These are phyloP conservation scores for Hirudinaria manillensis DNA, from an alignment of 2,888 invertebrate genomes.

Conservation along the genomic window DNA sequence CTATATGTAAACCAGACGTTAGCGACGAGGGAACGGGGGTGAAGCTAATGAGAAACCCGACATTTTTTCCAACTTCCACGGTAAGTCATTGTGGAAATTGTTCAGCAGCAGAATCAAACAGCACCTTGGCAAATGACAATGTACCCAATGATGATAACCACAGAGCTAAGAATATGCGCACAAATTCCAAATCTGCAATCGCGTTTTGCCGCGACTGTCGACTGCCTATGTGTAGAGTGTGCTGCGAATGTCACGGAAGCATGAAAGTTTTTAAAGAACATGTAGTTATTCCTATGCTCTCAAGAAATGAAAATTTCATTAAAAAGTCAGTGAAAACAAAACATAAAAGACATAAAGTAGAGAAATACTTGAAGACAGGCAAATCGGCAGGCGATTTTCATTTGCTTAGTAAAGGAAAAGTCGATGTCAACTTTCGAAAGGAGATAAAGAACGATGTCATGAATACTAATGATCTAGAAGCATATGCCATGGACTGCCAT, in stretches of 20 bases:
- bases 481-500: not conserved
- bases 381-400: not conserved
- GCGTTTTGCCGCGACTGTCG: not conserved
- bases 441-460: not conserved
- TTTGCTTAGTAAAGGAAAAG: not conserved
- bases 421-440: not conserved
- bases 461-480: slow-evolving; percentile 4
- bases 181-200: not conserved
- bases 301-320: not conserved
- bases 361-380: not conserved
- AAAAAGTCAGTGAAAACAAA: slow-evolving; percentile 8
- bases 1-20: too few species aligned
- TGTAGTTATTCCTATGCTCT: not conserved
- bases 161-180: not conserved
- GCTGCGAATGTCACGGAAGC: slow-evolving; percentile 3
- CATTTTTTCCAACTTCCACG: not conserved
- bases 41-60: not conserved
- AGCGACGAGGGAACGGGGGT: not conserved
- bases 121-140: not conserved
- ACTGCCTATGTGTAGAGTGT: not conserved
- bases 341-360: not conserved
- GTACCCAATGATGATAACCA: not conserved
- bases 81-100: not conserved
- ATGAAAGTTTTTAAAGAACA: not conserved
- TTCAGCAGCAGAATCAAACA: not conserved